A percentile compares a stretch with the other conserved stretches of the same genome.
Conservation (phyloP, 2,888 invertebrate genomes). For the Drosophila putrida region DNA sequence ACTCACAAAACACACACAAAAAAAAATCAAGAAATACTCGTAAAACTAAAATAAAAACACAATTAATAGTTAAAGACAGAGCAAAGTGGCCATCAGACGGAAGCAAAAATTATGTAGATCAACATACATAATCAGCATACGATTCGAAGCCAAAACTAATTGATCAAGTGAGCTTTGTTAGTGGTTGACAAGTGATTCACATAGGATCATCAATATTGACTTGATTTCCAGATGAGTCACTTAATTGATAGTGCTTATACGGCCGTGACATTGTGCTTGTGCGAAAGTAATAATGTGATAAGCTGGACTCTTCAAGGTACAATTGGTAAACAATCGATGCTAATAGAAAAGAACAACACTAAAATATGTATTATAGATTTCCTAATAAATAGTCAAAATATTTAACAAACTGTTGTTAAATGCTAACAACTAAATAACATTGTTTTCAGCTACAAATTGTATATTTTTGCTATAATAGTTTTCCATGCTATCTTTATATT, state of each 20-base stretch:
- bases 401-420: too few relatives aligned
- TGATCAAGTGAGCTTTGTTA: slow-evolving; percentile 50
- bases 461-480: too few relatives aligned
- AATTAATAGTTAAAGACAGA: slow-evolving; percentile 11
- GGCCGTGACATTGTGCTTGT: slow-evolving; percentile 12
- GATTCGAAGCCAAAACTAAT: slow-evolving; percentile 31
- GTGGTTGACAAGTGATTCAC: slow-evolving; percentile 38
- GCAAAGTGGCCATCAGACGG: slow-evolving; percentile 33
- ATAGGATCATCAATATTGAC: slow-evolving; percentile 29
- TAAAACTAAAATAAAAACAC: slow-evolving; percentile 23
- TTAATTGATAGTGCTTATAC: slow-evolving; percentile 19
- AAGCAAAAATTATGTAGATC: slow-evolving; percentile 59
- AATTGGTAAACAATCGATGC: not conserved
- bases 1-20: too few relatives aligned
- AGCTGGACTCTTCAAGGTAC: slow-evolving; percentile 10
- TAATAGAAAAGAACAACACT: too few relatives aligned
- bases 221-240: slow-evolving; percentile 37
- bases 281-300: slow-evolving; percentile 39
- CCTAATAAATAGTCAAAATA: too few relatives aligned
- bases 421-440: too few relatives aligned
- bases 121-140: slow-evolving; percentile 29
- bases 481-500: too few relatives aligned
- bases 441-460: too few relatives aligned
- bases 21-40: slow-evolving; percentile 13
- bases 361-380: too few relatives aligned